phyloP scores from a whole-genome alignment of 1,140 invertebrate genomes.

The Aphis craccivora region DNA sequence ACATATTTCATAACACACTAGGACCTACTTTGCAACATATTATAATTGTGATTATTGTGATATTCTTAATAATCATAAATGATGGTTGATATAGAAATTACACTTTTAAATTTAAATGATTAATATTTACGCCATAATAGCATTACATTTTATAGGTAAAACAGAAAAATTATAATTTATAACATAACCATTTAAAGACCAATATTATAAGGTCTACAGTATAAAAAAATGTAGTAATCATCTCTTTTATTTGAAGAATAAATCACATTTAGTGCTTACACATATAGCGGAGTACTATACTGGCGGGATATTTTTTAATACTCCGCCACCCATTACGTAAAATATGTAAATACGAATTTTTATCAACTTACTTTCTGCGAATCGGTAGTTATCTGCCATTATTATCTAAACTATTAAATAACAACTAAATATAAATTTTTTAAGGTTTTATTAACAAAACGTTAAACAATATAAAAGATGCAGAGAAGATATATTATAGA shows the following conservation, averaged over 20 bases:
- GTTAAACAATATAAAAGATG: no score
- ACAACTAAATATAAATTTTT: background rate
- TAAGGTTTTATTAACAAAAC: background rate
- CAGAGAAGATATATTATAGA: no score
- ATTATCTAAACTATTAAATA: background rate
- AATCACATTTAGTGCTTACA: background rate
- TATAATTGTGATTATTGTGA: no score
- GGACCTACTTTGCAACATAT: no score
- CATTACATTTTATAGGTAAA: no score
- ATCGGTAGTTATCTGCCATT: slow-evolving; percentile 50
- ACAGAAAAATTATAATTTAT: background rate
- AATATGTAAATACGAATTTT: background rate
- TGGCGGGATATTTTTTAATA: no score
- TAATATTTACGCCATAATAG: no score
- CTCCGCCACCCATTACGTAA: no score
- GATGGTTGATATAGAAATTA: no score
- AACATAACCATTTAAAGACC: background rate
- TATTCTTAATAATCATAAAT: no score
- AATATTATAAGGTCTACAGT: background rate
- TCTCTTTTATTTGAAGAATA: background rate
- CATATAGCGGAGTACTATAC: background rate
- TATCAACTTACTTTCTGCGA: slow-evolving; percentile 25
- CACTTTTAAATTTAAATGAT: no score
- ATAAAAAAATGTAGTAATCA: background rate
- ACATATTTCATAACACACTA: no score